Evolutionary conservation across 1,140 invertebrate species (phyloP), one percentile per base, ranked within the genome.

Genomic region (Polyergus mexicanus): DNA sequence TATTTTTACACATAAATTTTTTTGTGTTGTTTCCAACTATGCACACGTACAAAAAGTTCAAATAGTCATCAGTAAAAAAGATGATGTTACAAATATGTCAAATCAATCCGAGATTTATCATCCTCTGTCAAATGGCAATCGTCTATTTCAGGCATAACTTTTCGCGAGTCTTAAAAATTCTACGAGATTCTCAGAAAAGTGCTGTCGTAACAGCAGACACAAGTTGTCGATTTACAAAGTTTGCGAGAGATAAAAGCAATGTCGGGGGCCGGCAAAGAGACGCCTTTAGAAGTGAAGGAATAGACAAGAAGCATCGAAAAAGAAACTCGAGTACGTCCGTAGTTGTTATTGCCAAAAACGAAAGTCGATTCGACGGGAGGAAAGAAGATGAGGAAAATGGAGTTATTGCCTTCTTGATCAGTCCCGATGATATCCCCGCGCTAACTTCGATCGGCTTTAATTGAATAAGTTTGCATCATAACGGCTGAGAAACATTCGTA

Each of bases 391-490:
- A 62, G 35, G 8, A 56, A 47, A 60, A 44, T 47, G 47, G 68
- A 72, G 7, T 83, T 83, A 74, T 62, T 74, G 54, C 28, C 25
- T 74, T 60, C n/a, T 62, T 69, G 22, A 16, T 58, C 22, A 22
- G 35, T 0, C 77, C 77, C 4, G 16, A 8, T 35, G 71, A 84
- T 72, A 86, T 68, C 35, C 28, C 19, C 35, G 7, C 22, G 25
- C 47, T 51, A 69, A 75, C 77, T 89, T 62, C 68, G 32, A 51
- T 56, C 13, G n/a, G 44, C 60, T 78, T 89, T 89, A 89, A 89
- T 89, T 86, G 84, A 89, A 86, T 89, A 89, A 89, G 85, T 89
- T 89, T 69, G 28, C 35, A 58, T 66, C 32, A 47, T 8, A 38
- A 68, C 22, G 38, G n/a, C 11, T 6, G 11, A 58, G 54, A 81